These are phyloP conservation scores for Gryllus longicercus DNA, from an alignment of 2,888 invertebrate genomes.

Conservation along the genomic window DNA sequence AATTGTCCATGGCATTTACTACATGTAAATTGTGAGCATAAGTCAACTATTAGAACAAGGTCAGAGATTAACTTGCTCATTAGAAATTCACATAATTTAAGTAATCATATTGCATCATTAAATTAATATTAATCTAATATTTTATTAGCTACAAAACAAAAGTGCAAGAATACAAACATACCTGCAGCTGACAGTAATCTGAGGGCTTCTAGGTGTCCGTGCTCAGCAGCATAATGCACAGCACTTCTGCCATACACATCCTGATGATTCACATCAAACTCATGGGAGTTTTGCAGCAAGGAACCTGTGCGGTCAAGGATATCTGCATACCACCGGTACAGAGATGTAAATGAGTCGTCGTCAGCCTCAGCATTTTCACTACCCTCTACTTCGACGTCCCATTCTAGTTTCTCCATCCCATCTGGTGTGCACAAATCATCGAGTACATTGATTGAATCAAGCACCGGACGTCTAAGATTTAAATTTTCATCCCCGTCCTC, in stretches of 20 bases:
- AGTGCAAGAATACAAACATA: conserved; percentile 34
- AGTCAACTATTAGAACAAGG: background rate
- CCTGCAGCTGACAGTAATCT: conserved; percentile 60
- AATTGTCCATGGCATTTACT: too few species aligned
- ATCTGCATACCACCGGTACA: conserved; percentile 69
- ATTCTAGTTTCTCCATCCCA: conserved; percentile 66
- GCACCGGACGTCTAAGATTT: conserved; percentile 23
- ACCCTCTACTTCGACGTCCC: conserved; percentile 69
- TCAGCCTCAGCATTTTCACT: conserved; percentile 46
- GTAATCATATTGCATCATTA: background rate
- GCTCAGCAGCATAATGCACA: conserved; percentile 69
- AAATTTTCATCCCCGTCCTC: conserved; percentile 40
- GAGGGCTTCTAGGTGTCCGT: conserved; percentile 61
- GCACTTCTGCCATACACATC: conserved; percentile 65
- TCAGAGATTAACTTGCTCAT: background rate
- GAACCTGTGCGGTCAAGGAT: conserved; percentile 63
- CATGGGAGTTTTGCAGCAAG: conserved; percentile 32
- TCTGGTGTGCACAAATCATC: conserved; percentile 52
- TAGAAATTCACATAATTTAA: background rate
- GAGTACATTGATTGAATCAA: conserved; percentile 32
- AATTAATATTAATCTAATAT: background rate
- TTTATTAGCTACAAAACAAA: too few species aligned
- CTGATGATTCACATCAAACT: conserved; percentile 58
- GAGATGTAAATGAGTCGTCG: conserved; percentile 53
- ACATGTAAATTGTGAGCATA: too few species aligned